Base-by-base conservation (phyloP, 2,797 vertebrate genomes). In the Gobionotothen gibberifrons region DNA sequence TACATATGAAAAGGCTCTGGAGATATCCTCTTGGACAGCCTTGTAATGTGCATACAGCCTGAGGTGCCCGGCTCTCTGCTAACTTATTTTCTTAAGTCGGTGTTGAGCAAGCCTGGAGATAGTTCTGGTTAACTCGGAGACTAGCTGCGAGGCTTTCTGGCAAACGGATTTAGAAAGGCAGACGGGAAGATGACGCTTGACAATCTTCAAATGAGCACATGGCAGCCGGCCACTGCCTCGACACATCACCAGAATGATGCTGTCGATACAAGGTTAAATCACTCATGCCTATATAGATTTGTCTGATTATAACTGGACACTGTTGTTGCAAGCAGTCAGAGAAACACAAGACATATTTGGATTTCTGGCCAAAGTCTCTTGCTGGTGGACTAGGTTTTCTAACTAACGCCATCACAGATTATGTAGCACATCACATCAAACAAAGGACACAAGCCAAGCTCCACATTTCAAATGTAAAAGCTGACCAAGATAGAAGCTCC, bases 161-260 rank as follows among this genome's bases (percentile, higher is more conserved):
- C 69, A 80, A 76, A 73, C 56, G 17, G 36, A 69, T 67, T 17
- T 9, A 22, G 17, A 80, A 36, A 36, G 32, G 21, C 48, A 77
- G 46, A 71, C 48, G 16, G 16, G 44, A 65, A 46, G 56, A 78
- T 21, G 67, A 60, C 6, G 39, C 4, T 3, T 57, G 51, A 71
- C 67, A 85, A 78, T 88, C 72, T 75, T 85, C 57, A 86, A 86
- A 84, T 80, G 88, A 57, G 51, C 70, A 68, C 69, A 70, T 87
- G 86, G 90, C 81, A 80, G 64, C 36, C 14, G 21, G 78, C 91
- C 84, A 89, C 16, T 1, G 63, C 39, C 22, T 62, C 46, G 53
- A 86, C 81, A 76, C 36, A 69, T 66, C 48, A 52, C 32, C 40
- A 70, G 75, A 74, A 63, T 21, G 81, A 84, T 78, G 56, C 52